phyloP scores from a whole-genome alignment of 2,797 vertebrate genomes.

The Acanthornis magna region DNA sequence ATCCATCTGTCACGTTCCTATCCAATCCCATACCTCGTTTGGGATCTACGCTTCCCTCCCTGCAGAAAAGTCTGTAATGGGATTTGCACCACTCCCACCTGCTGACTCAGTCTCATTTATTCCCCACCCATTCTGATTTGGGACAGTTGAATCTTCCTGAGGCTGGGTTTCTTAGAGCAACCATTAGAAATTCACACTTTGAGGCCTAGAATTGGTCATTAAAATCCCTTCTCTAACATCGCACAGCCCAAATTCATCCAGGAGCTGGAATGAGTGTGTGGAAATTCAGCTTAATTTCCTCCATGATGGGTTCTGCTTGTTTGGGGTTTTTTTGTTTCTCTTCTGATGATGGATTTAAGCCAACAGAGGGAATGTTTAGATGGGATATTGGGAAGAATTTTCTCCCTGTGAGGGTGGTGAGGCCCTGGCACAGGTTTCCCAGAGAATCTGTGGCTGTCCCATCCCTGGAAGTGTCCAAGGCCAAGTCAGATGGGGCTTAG shows the following conservation, averaged over 20 bases:
- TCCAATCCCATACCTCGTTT: neutral
- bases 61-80: fast-evolving
- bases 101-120: neutral
- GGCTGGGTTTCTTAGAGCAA: neutral
- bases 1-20: neutral
- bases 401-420: neutral
- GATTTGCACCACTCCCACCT: neutral
- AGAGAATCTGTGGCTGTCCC: neutral
- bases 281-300: neutral
- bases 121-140: neutral
- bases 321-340: neutral
- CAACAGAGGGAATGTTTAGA: neutral
- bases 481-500: fast-evolving
- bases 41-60: neutral
- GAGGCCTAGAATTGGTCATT: fast-evolving
- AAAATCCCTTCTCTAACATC: neutral
- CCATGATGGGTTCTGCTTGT: neutral
- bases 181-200: neutral
- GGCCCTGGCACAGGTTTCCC: neutral
- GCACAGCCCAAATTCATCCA: neutral
- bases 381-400: neutral
- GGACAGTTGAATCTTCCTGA: neutral
- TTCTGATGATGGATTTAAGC: neutral
- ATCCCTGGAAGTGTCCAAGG: neutral
- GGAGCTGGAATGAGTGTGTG: neutral